These are phyloP conservation scores for Meghimatium bilineatum DNA, from an alignment of 2,888 invertebrate genomes.

Conservation along the genomic window DNA sequence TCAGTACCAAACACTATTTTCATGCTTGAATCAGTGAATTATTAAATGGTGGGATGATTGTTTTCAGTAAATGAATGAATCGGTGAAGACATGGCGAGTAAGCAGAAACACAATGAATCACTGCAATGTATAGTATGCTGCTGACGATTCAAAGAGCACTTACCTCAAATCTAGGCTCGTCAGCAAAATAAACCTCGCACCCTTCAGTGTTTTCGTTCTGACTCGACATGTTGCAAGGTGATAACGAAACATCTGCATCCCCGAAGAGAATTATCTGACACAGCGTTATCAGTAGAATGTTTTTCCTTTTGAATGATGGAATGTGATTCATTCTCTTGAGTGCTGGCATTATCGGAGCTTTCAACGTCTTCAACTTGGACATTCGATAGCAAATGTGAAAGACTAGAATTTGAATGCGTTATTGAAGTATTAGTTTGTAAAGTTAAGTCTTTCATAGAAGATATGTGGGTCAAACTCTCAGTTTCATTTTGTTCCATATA, in stretches of 20 bases:
- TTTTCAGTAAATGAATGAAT: no score
- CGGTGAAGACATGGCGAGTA: background rate
- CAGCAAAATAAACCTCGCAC: constrained; percentile 12
- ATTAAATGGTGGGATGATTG: no score
- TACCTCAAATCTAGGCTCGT: constrained; percentile 15
- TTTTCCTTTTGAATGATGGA: background rate
- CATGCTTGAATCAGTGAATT: no score
- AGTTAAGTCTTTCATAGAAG: constrained; percentile 63
- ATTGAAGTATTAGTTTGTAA: constrained; percentile 1
- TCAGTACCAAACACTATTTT: no score
- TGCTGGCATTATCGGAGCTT: background rate
- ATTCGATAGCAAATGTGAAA: background rate
- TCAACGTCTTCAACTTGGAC: background rate
- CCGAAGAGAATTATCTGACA: background rate
- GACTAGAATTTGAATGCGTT: background rate
- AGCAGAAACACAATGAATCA: background rate
- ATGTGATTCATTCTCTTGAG: background rate
- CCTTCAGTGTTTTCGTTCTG: background rate
- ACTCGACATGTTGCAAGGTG: background rate
- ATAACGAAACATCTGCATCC: background rate
- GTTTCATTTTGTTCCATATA: background rate
- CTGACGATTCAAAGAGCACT: background rate
- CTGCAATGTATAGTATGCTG: no score
- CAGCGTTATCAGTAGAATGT: background rate
- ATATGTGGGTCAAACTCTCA: constrained; percentile 61